Base-by-base conservation (phyloP, 2,888 invertebrate genomes). In the Sycophila texana region DNA sequence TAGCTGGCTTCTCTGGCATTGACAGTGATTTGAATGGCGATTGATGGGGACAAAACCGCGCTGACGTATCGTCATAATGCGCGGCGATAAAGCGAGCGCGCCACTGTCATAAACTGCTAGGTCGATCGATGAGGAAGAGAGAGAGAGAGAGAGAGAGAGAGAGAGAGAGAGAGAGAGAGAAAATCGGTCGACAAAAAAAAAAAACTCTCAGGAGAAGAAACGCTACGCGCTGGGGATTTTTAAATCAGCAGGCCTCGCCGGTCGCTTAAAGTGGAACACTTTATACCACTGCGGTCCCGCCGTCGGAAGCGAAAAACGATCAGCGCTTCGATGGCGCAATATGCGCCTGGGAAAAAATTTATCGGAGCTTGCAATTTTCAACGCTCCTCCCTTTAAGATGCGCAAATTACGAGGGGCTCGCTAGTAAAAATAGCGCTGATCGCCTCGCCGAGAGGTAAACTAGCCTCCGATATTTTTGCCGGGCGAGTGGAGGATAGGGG, bases 11-110 rank as follows among this genome's bases (percentile, higher is more conserved):
- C 13, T 26, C 68, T 81, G 81, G 77, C 84, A 85, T 85, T 85
- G 85, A 82, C 84, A 83, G 83, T 84, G 86, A 87, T 87, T 85
- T 83, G 86, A 87, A 87, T 86, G 83, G 86, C 86, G 85, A 87
- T 88, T 86, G 86, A 88, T 87, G 86, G 84, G 79, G 78, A 84
- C 84, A 86, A 87, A 88, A 87, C 84, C 86, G 79, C 83, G 82
- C 77, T 85, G 86, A 86, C 84, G 86, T 85, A 86, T 86, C 85
- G 85, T 83, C 84, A 84, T 87, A 86, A 87, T 85, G 85, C 83
- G 82, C 57, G 82, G 74, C 83, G 84, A 85, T 84, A 84, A 84
- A 82, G 83, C 26, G 83, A 80, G 80, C 83, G 74, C 83, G 82
- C 55, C 79, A 65, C 77, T 76, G 81, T 85, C 85, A 86, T 86